Percentiles rank a stretch among this genome's conserved stretches.
These are phyloP conservation scores for Amphimedon queenslandica DNA, from an alignment of 37 sponge, comb jelly and placozoan species.

Conservation along the genomic window DNA sequence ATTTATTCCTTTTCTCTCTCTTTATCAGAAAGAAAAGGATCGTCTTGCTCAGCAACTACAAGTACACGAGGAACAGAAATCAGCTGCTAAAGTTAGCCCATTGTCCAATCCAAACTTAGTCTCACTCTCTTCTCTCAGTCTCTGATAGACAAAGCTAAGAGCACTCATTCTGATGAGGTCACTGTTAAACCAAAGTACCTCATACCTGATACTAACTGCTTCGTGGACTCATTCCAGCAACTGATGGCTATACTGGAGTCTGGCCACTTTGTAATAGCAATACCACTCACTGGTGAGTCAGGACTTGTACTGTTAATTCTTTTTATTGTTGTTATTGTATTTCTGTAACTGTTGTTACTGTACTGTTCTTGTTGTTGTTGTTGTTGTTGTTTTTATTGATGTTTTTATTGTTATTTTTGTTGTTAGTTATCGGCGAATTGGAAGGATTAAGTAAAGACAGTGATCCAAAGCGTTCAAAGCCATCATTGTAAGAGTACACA, in stretches of 20 bases:
- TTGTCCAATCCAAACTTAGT: no score
- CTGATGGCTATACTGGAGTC: slow-evolving; percentile 34
- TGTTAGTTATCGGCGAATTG: slow-evolving; percentile 59
- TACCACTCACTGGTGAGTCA: slow-evolving; percentile 72
- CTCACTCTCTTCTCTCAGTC: slow-evolving; percentile 2
- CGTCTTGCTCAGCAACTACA: not conserved
- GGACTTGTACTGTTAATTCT: not conserved
- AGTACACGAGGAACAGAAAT: no score
- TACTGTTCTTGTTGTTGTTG: no score
- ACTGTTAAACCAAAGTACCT: slow-evolving; percentile 59
- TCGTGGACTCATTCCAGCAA: slow-evolving; percentile 56
- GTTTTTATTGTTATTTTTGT: no score
- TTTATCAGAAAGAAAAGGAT: no score
- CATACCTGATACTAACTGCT: slow-evolving; percentile 86
- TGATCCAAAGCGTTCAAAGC: not conserved
- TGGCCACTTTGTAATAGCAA: slow-evolving; percentile 44
- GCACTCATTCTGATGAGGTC: slow-evolving; percentile 8
- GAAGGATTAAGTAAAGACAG: slow-evolving; percentile 71
- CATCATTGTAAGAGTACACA: not conserved
- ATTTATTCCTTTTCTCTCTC: not conserved
- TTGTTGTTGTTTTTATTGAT: no score
- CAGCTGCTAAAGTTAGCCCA: no score
- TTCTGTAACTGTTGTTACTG: no score
- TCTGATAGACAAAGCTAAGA: slow-evolving; percentile 39
- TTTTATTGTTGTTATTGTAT: not conserved